Base-by-base conservation (phyloP, 1,140 invertebrate species). In the Brevipalpus yothersi region DNA sequence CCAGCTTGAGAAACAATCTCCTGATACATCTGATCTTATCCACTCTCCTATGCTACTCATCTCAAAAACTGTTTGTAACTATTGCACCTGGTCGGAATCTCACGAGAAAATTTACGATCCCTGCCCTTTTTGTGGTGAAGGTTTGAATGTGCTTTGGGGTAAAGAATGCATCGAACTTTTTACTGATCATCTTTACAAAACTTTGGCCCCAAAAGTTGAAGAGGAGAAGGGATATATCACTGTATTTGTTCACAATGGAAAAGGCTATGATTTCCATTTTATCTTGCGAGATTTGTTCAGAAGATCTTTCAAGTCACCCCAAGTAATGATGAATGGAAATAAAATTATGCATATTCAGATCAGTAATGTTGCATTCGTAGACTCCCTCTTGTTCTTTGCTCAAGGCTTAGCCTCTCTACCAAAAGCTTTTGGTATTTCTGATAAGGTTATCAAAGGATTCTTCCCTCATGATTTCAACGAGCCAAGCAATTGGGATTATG, bases 221-320 rank as follows among this genome's bases (percentile, higher is more conserved):
- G 43, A 10, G 10, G 19, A 54, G 12, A 19, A 19, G 10, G 53
- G 10, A 11, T 11, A 19, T 11, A 23, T 42, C 40, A 11, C 9
- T 19, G 41, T 42, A 10, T 57, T 42, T 42, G 56, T 31, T 41
- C 56, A 57, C 39, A 57, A 57, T 31, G 11, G 10, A n/a, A 39
- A 21, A 41, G 56, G 56, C 39, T 57, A 57, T 57, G 56, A 57
- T 57, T 41, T 23, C 9, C 59, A 60, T 15, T 60, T 60, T 45
- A 21, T 60, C 41, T 13, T 60, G 31, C 5, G 8, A 19, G 58
- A 41, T 11, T 43, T 60, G 51, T 39, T 55, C 9, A 39, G 58
- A 17, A n/a, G 51, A 10, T 8, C 23, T 11, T 41, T 57, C 12
- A 57, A 11, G 9, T 12, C 10, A 10, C 11, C 10, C 9, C 15